Conservation (phyloP, 2,797 vertebrate genomes). For the Chaenodraco wilsoni region DNA sequence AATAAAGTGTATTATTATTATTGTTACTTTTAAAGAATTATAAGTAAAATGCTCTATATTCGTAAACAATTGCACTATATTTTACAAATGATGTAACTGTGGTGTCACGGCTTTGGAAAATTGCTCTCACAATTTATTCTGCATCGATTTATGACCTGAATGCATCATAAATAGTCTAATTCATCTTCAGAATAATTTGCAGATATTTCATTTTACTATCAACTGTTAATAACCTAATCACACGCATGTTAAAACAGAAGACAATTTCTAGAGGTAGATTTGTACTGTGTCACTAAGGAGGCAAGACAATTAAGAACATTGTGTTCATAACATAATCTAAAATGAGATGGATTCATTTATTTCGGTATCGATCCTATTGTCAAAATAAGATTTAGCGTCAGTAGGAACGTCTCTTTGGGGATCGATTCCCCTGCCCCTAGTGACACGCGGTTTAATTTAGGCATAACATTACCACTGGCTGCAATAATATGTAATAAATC, state of each 20-base stretch:
- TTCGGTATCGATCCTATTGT: background rate
- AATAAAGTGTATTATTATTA: too few species aligned
- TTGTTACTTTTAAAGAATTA: too few species aligned
- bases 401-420: background rate
- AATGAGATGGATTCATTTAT: background rate
- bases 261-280: background rate
- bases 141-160: background rate
- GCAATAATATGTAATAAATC: background rate
- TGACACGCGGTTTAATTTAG: background rate
- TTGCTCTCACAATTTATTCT: background rate
- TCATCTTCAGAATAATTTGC: background rate
- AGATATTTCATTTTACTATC: background rate
- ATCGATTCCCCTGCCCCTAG: background rate
- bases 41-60: background rate
- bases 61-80: background rate
- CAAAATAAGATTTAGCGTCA: background rate
- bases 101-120: background rate
- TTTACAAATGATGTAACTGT: background rate
- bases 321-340: background rate
- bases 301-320: background rate
- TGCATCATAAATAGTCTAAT: background rate
- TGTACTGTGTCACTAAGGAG: background rate
- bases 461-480: background rate
- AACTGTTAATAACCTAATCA: background rate
- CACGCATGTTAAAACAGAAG: constrained; percentile 1